Evolutionary conservation across 2,797 vertebrate species (phyloP), one percentile per base, ranked within the genome.

Genomic region (Myoxocephalus aenaeus): DNA sequence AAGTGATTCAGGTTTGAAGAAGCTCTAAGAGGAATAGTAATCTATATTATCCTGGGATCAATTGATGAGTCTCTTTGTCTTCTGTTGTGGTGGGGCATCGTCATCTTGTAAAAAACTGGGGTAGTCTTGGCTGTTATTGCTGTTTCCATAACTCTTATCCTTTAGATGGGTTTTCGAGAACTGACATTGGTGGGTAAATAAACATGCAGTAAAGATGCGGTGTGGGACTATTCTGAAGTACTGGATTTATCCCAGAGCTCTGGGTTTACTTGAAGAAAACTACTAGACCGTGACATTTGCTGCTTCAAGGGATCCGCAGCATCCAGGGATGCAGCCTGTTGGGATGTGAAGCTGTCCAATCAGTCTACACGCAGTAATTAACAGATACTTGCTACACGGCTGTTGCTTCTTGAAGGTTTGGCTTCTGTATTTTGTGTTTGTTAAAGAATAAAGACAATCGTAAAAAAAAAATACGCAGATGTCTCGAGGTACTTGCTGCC

Each of bases 261-360:
- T 44, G 42, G 6, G 46, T 83, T 85, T 61, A 79, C 20, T 53
- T 22, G 51, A 25, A 27, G 70, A 25, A 69, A 80, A 71, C 59
- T 54, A 80, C 51, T n/a, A 17, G 57, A 77, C 54, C 29, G 1
- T 84, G 73, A 79, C 81, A 83, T 82, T 61, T 86, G 65, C 84
- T 79, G 78, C 77, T 89, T 85, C 50, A 46, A 68, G 79, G 74
- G 72, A 81, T 75, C 82, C 67, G 44, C 67, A 44, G 56, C 44
- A n/a, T 36, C 53, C 46, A 68, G 72, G 53, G 67, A 82, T 63
- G 56, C 65, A 73, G 64, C 62, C 79, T 3, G 2, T 50, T 27
- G 74, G 73, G 73, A 80, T 53, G 75, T 51, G 50, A 71, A 82
- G 77, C 77, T 80, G 79, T 79, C 80, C 65, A 83, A 78, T 86